Evolutionary conservation across 2,888 invertebrate genomes (phyloP), one percentile per base, ranked within the genome.

Genomic region (Amblyjoppa fuscipennis): DNA sequence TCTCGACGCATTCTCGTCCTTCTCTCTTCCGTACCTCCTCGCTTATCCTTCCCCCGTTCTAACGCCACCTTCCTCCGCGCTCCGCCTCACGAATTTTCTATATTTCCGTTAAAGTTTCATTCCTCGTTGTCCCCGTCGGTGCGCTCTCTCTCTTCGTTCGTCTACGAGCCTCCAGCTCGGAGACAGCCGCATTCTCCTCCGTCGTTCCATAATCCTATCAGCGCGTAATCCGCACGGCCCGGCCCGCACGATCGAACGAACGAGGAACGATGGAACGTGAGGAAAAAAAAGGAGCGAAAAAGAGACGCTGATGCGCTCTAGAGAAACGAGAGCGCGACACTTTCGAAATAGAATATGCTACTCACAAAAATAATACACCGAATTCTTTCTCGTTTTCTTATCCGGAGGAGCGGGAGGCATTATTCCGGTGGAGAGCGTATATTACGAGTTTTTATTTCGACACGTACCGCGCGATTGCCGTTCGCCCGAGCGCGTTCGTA

Each of bases 271-370:
- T 68, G 56, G 83, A 80, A 77, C 53, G 56, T 31, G 34, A 68
- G 25, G 56, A 61, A 34, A 28, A 53, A 75, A 53, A 77, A 73
- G 70, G 56, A 78, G 77, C 70, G 76, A 59, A 61, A 45, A 31
- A 59, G 41, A 77, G 64, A 16, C 61, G 28, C 9, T 56, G 59
- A 49, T 73, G 59, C 70, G 68, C 69, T 66, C 61, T 83, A 73
- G 80, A 85, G 66, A 49, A 49, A 49, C 45, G 45, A 28, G 31
- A 64, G 80, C 68, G 80, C 83, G 80, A 70, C 71, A 77, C 80
- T 69, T 85, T 80, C 76, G 69, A 83, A 85, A 85, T 85, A 85
- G 85, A 84, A 61, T 49, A 16, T 34, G 73, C 25, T 66, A 76
- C 71, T 76, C 66, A 74, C 59, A 51, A 38, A 38, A 74, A 74